Evolutionary conservation across 2,113 vertebrate genomes (phyloP).

Genomic region (Daboia siamensis): DNA sequence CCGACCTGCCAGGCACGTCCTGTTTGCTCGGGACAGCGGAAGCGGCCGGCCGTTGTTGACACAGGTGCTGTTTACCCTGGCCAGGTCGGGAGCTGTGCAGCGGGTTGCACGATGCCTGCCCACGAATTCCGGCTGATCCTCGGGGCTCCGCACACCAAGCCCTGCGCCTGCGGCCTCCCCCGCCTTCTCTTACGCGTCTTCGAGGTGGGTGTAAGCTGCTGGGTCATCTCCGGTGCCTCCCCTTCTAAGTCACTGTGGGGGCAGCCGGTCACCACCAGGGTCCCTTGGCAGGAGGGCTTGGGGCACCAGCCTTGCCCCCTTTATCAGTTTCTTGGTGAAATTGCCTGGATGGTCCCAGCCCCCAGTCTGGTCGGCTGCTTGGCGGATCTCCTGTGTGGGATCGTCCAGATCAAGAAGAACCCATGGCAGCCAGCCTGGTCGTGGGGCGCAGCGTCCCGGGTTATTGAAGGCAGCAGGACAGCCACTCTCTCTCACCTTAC

Average conservation of each 20-base stretch:
- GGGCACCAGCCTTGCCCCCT: not conserved
- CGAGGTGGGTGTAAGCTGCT: not conserved
- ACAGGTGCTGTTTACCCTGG: conserved; percentile 26
- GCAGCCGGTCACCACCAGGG: not conserved
- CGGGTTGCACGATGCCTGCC: not conserved
- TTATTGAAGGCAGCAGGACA: not conserved
- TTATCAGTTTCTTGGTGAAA: not conserved
- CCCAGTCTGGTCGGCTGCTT: not conserved
- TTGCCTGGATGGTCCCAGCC: not conserved
- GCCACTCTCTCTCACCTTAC: not conserved
- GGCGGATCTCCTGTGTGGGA: not conserved
- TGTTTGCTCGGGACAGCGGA: not conserved
- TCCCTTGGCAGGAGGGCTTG: not conserved
- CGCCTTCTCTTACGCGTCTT: not conserved
- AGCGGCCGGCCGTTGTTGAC: not conserved
- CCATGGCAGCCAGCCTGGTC: not conserved
- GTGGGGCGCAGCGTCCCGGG: not conserved
- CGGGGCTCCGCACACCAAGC: not conserved
- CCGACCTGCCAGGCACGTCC: not conserved
- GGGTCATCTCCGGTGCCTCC: not conserved
- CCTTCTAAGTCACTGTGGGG: not conserved
- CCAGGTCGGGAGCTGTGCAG: not conserved
- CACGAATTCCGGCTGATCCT: not conserved
- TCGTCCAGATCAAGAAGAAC: no score
- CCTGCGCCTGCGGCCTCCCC: not conserved